Conservation (phyloP, 2,113 vertebrate species). For the Eurypyga helias region DNA sequence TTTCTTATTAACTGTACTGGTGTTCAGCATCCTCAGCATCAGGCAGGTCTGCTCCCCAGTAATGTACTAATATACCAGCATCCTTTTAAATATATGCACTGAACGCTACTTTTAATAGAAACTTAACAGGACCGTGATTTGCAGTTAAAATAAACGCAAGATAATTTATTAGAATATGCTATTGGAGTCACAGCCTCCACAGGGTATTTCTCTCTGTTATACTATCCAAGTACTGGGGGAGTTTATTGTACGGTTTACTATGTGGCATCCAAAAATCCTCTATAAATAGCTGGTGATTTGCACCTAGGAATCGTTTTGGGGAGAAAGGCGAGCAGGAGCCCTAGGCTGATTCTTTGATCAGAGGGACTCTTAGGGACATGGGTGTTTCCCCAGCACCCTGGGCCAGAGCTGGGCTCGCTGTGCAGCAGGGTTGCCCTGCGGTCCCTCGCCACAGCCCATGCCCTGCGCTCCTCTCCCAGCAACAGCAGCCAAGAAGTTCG, state of each 20-base stretch:
- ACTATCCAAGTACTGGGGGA: neutral
- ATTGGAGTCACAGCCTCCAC: neutral
- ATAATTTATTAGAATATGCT: neutral
- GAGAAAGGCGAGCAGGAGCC: neutral
- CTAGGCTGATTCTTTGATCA: neutral
- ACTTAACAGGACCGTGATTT: neutral
- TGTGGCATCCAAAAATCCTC: neutral
- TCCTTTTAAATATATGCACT: neutral
- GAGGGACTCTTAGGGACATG: rapidly evolving
- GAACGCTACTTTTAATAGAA: neutral
- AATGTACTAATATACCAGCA: neutral
- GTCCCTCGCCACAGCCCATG: too few relatives aligned
- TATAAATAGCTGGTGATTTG: neutral
- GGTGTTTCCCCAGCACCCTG: neutral
- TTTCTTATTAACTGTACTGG: neutral
- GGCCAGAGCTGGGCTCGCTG: neutral
- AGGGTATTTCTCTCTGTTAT: neutral
- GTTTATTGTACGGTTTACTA: neutral
- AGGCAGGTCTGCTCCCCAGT: neutral
- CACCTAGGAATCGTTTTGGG: neutral
- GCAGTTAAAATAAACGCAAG: neutral
- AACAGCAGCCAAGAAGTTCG: neutral
- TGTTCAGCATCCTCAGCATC: neutral
- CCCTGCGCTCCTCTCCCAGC: neutral
- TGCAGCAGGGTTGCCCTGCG: neutral